Conservation (phyloP, 2,797 vertebrate genomes). For the Melanogrammus aeglefinus region DNA sequence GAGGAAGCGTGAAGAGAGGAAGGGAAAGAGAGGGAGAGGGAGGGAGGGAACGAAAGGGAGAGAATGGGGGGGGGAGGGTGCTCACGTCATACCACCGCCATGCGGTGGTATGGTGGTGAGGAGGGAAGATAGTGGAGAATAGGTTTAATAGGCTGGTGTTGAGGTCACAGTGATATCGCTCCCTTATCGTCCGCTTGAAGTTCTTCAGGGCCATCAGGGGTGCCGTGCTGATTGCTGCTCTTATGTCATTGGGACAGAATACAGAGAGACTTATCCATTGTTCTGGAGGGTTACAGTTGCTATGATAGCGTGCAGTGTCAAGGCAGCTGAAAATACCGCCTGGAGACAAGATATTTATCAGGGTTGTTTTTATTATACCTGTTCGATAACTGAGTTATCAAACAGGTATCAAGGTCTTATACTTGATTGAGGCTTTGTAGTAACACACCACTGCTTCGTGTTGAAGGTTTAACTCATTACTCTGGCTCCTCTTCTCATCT, state of each 20-base stretch:
- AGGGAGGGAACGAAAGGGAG: not conserved
- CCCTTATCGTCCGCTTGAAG: not conserved
- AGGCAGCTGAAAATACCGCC: not conserved
- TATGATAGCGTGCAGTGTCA: not conserved
- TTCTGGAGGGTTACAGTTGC: not conserved
- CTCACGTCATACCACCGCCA: too few species aligned
- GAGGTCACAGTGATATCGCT: not conserved
- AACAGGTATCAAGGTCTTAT: slow-evolving; percentile 1
- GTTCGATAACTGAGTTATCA: not conserved
- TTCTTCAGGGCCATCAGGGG: not conserved
- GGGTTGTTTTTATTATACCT: not conserved
- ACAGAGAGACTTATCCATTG: not conserved
- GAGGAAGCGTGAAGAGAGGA: not conserved
- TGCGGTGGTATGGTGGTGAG: not conserved
- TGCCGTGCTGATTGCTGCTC: not conserved
- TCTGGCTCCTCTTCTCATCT: not conserved
- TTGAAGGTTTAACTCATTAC: not conserved
- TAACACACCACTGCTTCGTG: not conserved
- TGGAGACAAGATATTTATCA: not conserved
- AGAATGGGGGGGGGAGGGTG: too few species aligned
- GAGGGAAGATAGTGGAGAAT: not conserved
- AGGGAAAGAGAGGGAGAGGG: not conserved
- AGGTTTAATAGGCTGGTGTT: too few species aligned
- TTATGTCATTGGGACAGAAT: not conserved
- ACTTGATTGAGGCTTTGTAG: not conserved